phyloP scores from a whole-genome alignment of 2,888 invertebrate genomes.

The Brenthis ino region DNA sequence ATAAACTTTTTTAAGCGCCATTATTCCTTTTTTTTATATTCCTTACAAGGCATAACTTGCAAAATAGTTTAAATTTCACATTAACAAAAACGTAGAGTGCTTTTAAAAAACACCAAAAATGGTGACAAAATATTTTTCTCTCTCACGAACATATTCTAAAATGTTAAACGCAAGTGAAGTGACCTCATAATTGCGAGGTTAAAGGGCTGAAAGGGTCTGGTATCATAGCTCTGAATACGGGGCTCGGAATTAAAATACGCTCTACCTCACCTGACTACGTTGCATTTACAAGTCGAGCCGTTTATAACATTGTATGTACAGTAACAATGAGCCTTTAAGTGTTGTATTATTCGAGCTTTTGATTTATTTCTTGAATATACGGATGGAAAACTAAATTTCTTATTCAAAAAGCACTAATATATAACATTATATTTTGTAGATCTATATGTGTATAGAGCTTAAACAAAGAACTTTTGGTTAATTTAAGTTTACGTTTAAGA shows the following conservation, averaged over 20 bases:
- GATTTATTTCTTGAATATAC: not conserved
- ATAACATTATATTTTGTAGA: no score
- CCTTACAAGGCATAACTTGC: no score
- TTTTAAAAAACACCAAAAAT: constrained; percentile 17
- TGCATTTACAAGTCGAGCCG: constrained; percentile 22
- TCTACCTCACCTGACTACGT: constrained; percentile 27
- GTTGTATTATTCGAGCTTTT: constrained; percentile 8
- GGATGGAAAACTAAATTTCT: no score
- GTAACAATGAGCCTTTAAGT: constrained; percentile 10
- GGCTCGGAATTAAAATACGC: constrained; percentile 34
- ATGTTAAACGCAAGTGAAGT: constrained; percentile 36
- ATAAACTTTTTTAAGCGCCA: no score
- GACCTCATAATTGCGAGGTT: constrained; percentile 39
- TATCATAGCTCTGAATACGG: constrained; percentile 36
- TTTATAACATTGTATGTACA: constrained; percentile 14
- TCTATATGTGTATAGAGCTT: no score
- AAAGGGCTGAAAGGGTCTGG: constrained; percentile 39
- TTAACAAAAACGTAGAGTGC: constrained; percentile 9
- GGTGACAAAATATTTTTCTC: constrained; percentile 25
- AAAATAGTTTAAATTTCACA: not conserved
- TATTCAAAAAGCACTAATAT: no score
- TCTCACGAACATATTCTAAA: constrained; percentile 25
- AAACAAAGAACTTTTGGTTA: no score
- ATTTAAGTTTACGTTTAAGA: no score
- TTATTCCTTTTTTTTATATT: no score